Evolutionary conservation across 92 coral and sea anemone genomes (phyloP), one percentile per base, ranked within the genome.

Genomic region (Phenganax stokvisi): DNA sequence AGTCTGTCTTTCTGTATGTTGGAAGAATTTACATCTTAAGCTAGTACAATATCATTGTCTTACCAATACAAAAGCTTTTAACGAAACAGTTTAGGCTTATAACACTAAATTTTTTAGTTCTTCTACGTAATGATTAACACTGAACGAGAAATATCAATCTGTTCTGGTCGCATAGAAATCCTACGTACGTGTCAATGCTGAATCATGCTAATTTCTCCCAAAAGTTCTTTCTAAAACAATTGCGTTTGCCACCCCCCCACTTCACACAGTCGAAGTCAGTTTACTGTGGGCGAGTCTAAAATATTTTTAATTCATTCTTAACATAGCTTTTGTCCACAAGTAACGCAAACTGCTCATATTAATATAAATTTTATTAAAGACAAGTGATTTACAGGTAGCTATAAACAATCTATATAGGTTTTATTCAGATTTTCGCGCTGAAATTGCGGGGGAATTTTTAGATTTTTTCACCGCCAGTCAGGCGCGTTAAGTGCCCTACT

Each of bases 251-350:
- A 72, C 69, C 92, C 98, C 98, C 98, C 92, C 93, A 89, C 92
- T 90, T 87, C 85, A 87, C 84, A 81, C 86, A 81, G 86, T 85
- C 86, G 77, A 85, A 85, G 87, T 80, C 91, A 89, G 86, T 84
- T 92, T 90, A 85, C 90, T 87, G 97, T 92, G 98, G 97, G 92
- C 97, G 97, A 93, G 98, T 96, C 98, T 81, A 72, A 82, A 97
- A 94, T 94, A 92, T 87, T 94, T 94, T 89, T 82, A 63, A 89
- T 84, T 90, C 98, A 94, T 94, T 94, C 98, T 93, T 85, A 37
- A 85, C 87, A 94, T 94, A 90, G 94, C 92, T 92, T 89, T 92
- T 89, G 89, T 93, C 90, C 91, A 90, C 88, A 87, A 83, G 74
- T 15, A 79, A 79, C 20, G 83, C 73, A 15, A 59, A 54, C 83